A percentile compares a stretch with the other conserved stretches of the same genome.
Conservation (phyloP, 2,113 vertebrate genomes). For the Myotis yumanensis region DNA sequence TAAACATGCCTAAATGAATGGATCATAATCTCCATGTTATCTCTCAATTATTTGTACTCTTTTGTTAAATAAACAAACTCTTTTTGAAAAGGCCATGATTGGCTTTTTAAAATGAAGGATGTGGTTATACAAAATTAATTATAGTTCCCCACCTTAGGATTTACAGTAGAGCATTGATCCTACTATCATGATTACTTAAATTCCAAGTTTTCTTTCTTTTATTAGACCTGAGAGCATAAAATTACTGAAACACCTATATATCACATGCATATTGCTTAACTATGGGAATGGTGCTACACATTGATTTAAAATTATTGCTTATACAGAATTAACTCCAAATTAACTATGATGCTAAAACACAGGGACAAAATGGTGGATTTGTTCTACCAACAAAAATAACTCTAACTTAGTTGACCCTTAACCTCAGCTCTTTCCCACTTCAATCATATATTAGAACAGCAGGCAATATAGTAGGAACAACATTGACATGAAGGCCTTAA, state of each 20-base stretch:
- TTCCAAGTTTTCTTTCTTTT: background rate
- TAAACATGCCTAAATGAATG: background rate
- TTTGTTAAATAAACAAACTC: background rate
- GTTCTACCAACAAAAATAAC: background rate
- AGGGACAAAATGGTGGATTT: background rate
- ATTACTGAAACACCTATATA: background rate
- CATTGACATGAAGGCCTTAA: background rate
- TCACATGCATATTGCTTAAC: background rate
- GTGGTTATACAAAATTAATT: conserved; percentile 3
- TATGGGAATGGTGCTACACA: background rate
- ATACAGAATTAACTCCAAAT: conserved; percentile 1
- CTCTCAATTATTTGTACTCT: background rate
- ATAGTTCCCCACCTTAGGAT: background rate
- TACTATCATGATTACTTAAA: conserved; percentile 11
- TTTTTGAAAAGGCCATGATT: background rate
- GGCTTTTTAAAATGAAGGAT: background rate
- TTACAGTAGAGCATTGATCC: conserved; percentile 11
- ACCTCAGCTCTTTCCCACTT: background rate
- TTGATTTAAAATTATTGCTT: background rate
- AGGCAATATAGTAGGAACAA: background rate
- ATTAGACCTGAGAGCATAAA: background rate
- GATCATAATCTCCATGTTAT: background rate
- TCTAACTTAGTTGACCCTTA: background rate
- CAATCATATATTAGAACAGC: background rate
- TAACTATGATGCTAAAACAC: background rate